Evolutionary conservation across 2,797 vertebrate species (phyloP).

Genomic region (Manis javanica): DNA sequence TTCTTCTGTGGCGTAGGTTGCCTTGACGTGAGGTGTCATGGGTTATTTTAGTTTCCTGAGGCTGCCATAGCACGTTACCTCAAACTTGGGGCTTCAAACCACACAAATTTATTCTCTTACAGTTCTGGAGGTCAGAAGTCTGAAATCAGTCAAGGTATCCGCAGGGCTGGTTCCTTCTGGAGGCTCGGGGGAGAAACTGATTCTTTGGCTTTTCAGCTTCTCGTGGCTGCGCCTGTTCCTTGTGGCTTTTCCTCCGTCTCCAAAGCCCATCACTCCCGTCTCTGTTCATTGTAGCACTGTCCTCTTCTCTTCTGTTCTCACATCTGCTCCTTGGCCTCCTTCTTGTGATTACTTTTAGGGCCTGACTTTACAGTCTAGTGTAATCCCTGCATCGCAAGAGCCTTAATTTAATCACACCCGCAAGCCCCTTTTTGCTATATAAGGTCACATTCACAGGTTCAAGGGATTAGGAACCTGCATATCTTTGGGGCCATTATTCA

Average conservation of each 20-base stretch:
- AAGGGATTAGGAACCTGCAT: not conserved
- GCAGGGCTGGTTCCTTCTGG: not conserved
- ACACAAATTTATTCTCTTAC: not conserved
- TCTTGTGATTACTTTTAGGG: not conserved
- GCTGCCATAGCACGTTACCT: not conserved
- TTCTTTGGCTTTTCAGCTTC: not conserved
- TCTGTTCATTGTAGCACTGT: not conserved
- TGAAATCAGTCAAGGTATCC: not conserved
- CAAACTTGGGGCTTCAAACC: not conserved
- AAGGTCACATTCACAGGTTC: not conserved
- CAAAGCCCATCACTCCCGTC: not conserved
- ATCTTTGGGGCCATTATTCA: not conserved
- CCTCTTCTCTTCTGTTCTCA: not conserved
- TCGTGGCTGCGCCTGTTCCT: fast-evolving
- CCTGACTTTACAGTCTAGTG: not conserved
- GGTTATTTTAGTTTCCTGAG: not conserved
- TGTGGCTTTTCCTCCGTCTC: not conserved
- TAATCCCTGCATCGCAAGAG: not conserved
- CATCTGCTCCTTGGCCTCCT: not conserved
- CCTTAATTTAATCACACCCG: not conserved
- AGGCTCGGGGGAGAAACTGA: not conserved
- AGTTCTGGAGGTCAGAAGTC: not conserved
- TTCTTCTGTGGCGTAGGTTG: not conserved
- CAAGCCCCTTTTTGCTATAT: not conserved
- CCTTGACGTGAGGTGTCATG: not conserved